Conservation (phyloP, 2,888 invertebrate genomes). For the Nasonovia ribisnigri region DNA sequence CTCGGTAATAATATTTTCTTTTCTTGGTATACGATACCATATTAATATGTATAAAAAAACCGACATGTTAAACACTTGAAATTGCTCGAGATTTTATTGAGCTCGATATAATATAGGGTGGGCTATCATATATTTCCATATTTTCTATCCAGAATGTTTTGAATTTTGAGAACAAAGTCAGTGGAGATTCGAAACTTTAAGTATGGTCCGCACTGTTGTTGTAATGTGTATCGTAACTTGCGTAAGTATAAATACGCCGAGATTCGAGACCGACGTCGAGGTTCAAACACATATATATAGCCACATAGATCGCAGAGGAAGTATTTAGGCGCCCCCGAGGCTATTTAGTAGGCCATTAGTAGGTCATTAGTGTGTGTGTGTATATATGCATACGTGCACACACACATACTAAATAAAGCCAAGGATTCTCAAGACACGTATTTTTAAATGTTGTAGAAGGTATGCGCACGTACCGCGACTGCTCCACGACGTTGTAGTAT, state of each 20-base stretch:
- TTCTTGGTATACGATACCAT: neutral
- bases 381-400: neutral
- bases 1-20: neutral
- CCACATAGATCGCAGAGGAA: neutral
- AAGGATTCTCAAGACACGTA: conserved; percentile 29
- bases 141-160: neutral
- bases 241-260: neutral
- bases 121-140: neutral
- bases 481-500: neutral
- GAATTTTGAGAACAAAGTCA: neutral
- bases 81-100: neutral
- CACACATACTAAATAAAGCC: neutral
- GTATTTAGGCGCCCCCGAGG: conserved; percentile 25
- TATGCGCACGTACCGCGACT: neutral
- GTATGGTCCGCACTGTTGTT: neutral
- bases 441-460: neutral
- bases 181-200: neutral
- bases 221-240: neutral
- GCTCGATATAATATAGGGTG: neutral
- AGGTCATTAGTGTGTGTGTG: neutral
- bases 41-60: neutral
- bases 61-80: neutral
- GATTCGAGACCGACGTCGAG: neutral
- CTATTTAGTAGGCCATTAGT: conserved; percentile 14
- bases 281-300: neutral